A percentile compares a stretch with the other conserved stretches of the same genome.
phyloP scores from a whole-genome alignment of 2,888 invertebrate species.

The Ashinkailepas kermadecensis region DNA sequence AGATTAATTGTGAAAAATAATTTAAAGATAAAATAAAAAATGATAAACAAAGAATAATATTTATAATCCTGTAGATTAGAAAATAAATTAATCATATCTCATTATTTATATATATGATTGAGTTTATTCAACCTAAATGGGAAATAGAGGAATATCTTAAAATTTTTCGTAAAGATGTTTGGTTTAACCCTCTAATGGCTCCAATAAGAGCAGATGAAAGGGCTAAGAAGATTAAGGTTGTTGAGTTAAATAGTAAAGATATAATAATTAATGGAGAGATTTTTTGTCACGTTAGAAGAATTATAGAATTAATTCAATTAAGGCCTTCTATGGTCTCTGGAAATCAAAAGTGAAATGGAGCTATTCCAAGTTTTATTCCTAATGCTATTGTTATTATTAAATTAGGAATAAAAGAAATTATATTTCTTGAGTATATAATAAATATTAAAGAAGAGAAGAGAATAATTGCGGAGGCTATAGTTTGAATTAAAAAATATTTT shows the following conservation, averaged over 20 bases:
- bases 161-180: constrained; percentile 52
- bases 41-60: no score
- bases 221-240: constrained; percentile 45
- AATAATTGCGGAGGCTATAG: not conserved
- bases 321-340: constrained; percentile 53
- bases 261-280: constrained; percentile 53
- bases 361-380: constrained; percentile 52
- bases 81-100: no score
- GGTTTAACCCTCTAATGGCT: constrained; percentile 50
- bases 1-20: no score
- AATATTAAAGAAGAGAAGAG: no score
- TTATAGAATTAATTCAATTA: constrained; percentile 51
- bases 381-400: constrained; percentile 38
- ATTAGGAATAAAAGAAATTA: no score
- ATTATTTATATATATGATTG: no score
- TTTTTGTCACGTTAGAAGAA: constrained; percentile 58
- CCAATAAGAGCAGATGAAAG: constrained; percentile 48
- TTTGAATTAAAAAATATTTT: constrained; percentile 4
- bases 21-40: no score
- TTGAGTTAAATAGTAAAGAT: constrained; percentile 46
- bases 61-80: no score
- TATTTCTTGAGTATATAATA: constrained; percentile 1
- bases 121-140: constrained; percentile 54
- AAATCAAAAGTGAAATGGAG: constrained; percentile 55
- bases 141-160: constrained; percentile 57